phyloP scores from a whole-genome alignment of 2,797 vertebrate species.

The Mormyrops boulengeri region DNA sequence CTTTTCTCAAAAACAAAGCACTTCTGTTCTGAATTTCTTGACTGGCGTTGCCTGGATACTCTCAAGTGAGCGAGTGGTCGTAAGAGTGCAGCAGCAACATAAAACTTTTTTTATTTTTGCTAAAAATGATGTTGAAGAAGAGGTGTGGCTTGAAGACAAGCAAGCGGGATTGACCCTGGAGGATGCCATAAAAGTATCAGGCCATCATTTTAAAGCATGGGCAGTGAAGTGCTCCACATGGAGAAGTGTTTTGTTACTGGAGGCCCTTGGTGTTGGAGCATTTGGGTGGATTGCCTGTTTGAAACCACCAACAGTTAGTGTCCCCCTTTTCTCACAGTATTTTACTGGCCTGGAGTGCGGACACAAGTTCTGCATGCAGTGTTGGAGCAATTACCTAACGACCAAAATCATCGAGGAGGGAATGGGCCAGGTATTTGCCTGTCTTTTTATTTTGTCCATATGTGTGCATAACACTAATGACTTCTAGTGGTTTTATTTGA shows the following conservation, averaged over 20 bases:
- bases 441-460: neutral
- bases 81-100: neutral
- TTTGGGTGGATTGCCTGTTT: neutral
- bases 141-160: neutral
- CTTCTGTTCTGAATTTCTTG: neutral
- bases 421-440: constrained; percentile 90
- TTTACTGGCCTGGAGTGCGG: constrained; percentile 98
- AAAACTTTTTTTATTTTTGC: neutral
- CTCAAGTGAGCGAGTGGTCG: neutral
- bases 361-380: constrained; percentile 99
- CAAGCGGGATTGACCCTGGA: neutral
- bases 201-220: neutral
- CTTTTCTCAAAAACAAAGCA: neutral
- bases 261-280: neutral
- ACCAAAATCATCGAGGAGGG: constrained; percentile 99
- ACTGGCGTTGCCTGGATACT: neutral
- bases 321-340: constrained; percentile 63
- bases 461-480: neutral
- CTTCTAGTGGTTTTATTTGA: neutral
- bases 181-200: neutral
- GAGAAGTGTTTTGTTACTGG: neutral
- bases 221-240: neutral
- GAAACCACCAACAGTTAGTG: neutral
- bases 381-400: constrained; percentile 99
- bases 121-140: neutral